Evolutionary conservation across 2,113 vertebrate genomes (phyloP).

Genomic region (Gyps fulvus): DNA sequence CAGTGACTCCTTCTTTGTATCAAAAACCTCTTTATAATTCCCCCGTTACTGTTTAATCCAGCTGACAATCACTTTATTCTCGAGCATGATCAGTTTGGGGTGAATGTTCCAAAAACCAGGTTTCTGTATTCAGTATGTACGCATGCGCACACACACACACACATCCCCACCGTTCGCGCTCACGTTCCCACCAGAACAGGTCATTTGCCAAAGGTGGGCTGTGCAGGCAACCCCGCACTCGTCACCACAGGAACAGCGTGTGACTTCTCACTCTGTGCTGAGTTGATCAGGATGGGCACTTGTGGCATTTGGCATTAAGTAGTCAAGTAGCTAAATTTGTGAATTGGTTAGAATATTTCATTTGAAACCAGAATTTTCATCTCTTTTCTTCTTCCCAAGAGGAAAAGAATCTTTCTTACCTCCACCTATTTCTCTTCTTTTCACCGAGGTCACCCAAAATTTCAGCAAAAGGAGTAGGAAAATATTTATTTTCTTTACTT

Average conservation of each 20-base stretch:
- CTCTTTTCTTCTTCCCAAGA: neutral
- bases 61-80: neutral
- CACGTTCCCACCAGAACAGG: neutral
- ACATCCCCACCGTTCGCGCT: neutral
- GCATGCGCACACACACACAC: too few species aligned
- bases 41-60: neutral
- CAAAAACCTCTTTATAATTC: neutral
- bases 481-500: neutral
- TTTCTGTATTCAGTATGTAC: neutral
- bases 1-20: neutral
- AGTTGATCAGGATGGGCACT: neutral
- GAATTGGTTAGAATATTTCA: neutral
- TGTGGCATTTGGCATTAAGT: neutral
- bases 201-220: neutral
- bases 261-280: neutral
- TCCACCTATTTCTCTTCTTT: neutral
- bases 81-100: neutral
- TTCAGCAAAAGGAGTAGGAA: neutral
- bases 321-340: neutral
- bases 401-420: neutral
- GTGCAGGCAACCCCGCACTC: neutral
- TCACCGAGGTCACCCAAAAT: neutral
- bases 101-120: neutral
- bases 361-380: neutral
- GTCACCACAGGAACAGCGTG: rapidly evolving